Base-by-base conservation (phyloP, 2,113 vertebrate genomes). In the Cynopterus brachyotis region DNA sequence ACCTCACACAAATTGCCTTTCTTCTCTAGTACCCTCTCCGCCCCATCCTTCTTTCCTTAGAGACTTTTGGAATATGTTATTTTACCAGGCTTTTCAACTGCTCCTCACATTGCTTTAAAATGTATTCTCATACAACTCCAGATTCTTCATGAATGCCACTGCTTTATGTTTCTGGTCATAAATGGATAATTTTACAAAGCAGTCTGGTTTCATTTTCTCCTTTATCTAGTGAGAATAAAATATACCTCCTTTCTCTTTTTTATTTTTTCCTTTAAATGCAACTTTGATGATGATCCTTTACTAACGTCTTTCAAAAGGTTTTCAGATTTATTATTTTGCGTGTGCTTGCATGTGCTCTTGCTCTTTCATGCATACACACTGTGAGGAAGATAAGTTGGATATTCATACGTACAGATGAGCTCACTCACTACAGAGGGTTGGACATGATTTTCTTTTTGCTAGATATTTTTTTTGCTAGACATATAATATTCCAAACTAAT, bases 271-370 rank as follows among this genome's bases (percentile, higher is more conserved):
- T 76, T 94, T n/a, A 75, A 11, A 19, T 82, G 28, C 17, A 73
- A 5, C 64, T 94, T 89, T 88, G 70, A 55, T 92, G 55, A 70
- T 53, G 50, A 40, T 62, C 47, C 88, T 92, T 94, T 79, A 72
- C 40, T 82, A 50, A 70, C 20, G 75, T 59, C 83, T 88, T 89
- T 80, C 42, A 42, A 75, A 45, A 45, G 19, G 24, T 82, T 60
- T 97, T 80, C 30, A n/a, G 17, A 40, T 91, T 22, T 91, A 24
- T 84, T 92, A 17, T 10, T 94, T 83, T 75, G 19, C 20, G 15
- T 16, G 12, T 8, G 6, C 66, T 35, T 50, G 15, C 3, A 4
- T 50, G 50, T 50, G 15, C n/a, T 35, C 19, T 78, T 6, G 11
- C 32, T 7, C 47, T 6, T 4, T 32, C 45, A 20, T 30, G 0